Evolutionary conservation across 2,797 vertebrate species (phyloP).

Genomic region (Leucoraja ocellata): DNA sequence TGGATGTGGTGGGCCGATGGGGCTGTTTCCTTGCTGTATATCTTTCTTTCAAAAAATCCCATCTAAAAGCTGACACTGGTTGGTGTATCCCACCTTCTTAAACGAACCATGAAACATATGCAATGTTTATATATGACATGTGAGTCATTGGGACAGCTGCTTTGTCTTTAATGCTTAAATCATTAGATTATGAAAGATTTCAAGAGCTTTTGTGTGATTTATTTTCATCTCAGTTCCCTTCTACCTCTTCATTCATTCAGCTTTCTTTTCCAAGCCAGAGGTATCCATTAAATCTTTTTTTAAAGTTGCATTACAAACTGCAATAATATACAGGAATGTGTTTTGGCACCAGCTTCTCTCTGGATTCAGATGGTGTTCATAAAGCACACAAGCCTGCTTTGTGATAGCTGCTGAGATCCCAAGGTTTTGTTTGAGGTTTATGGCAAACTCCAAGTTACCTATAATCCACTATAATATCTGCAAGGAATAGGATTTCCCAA

Average conservation of each 20-base stretch:
- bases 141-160: conserved; percentile 13
- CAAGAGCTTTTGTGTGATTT: not conserved
- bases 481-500: not conserved
- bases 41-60: too few relatives aligned
- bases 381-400: not conserved
- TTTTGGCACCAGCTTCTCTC: conserved; percentile 8
- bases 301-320: conserved; percentile 10
- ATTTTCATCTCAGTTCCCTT: not conserved
- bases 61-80: conserved; percentile 9
- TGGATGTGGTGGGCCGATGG: too few relatives aligned
- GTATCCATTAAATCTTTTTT: conserved; percentile 31
- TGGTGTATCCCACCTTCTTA: not conserved
- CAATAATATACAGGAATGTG: conserved; percentile 30
- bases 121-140: not conserved
- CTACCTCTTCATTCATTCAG: not conserved
- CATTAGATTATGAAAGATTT: conserved; percentile 22
- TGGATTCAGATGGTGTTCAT: conserved; percentile 12
- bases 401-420: not conserved
- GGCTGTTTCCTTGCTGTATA: too few relatives aligned
- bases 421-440: not conserved
- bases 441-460: not conserved
- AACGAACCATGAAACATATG: not conserved
- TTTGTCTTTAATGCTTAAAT: not conserved
- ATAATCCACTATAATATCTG: not conserved
- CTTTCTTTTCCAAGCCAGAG: conserved; percentile 7